Base-by-base conservation (phyloP, 2,113 vertebrate species). In the Gavia stellata region DNA sequence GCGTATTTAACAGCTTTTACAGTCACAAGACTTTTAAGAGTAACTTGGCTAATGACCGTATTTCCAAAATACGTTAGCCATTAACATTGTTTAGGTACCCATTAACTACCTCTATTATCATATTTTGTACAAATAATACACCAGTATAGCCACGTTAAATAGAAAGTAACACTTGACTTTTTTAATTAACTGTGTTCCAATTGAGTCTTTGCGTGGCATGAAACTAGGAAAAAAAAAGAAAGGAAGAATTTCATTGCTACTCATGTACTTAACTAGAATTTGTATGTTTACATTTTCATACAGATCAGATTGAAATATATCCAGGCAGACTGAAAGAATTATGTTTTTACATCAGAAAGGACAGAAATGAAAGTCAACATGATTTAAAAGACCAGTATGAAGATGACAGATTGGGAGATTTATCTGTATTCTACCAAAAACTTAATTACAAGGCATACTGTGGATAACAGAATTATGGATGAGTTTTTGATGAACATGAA, bases 21-120 rank as follows among this genome's bases (percentile, higher is more conserved):
- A 66, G 77, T 85, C 96, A 89, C 4, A 3, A 89, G 67, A 80
- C 90, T 85, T 68, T 52, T 55, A 66, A 78, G 34, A 91, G 20
- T 50, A 92, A 88, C 38, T 55, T 72, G 66, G 77, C 44, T 94
- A 94, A 82, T 65, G 62, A 75, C 49, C 5, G 2, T 58, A 81
- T 95, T 91, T 95, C 88, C 81, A 92, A 94, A 96, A 87, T 85
- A 95, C 92, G 94, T 94, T 78, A 97, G 33, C 53, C 77, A 94
- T 96, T 96, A 94, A 94, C 73, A 29, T 21, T 62, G 31, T 61
- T 92, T 42, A 79, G 91, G 56, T 96, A 94, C 58, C 70, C 85
- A 96, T 96, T 97, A 95, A 93, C 93, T 77, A 61, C 49, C 40
- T 65, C 62, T 31, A 92, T 79, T 82, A 85, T 26, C 61, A 59